A percentile compares a stretch with the other conserved stretches of the same genome.
Conservation (phyloP, 2,113 vertebrate species). For the Artemisiospiza belli region DNA sequence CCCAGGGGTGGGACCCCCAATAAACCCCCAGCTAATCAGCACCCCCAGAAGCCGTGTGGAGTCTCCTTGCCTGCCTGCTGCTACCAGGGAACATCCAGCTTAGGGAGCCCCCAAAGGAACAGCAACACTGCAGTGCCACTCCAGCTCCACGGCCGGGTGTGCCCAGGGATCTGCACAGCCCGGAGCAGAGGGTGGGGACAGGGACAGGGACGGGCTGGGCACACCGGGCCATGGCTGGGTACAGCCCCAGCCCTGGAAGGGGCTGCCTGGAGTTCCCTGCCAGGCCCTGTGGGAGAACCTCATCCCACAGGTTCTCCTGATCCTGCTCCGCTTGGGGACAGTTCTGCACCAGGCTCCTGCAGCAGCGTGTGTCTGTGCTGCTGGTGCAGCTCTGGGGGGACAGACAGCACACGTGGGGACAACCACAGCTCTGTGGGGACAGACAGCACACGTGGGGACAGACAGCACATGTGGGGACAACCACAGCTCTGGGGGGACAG, state of each 20-base stretch:
- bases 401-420: neutral
- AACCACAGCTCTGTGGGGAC: neutral
- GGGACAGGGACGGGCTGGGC: neutral
- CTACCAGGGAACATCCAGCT: too few species aligned
- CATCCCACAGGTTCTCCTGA: constrained; percentile 78
- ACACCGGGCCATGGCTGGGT: fast-evolving
- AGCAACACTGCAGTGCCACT: constrained; percentile 32
- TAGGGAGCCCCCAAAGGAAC: too few species aligned
- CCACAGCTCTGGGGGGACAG: constrained; percentile 35
- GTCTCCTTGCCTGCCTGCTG: too few species aligned
- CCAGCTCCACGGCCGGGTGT: constrained; percentile 74
- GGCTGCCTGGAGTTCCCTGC: fast-evolving
- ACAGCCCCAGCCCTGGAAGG: neutral
- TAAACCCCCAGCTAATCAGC: too few species aligned
- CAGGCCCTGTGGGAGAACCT: constrained; percentile 68
- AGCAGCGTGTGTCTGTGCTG: constrained; percentile 59
- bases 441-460: neutral
- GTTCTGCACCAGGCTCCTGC: constrained; percentile 78
- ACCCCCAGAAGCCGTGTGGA: too few species aligned
- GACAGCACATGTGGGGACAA: neutral
- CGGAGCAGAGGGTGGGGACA: neutral
- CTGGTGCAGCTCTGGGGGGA: constrained; percentile 48
- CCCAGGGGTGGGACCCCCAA: too few species aligned
- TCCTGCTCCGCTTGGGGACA: constrained; percentile 79
- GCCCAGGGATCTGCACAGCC: constrained; percentile 65